Evolutionary conservation across 2,113 vertebrate species (phyloP).

Genomic region (Poeciliopsis prolifica): DNA sequence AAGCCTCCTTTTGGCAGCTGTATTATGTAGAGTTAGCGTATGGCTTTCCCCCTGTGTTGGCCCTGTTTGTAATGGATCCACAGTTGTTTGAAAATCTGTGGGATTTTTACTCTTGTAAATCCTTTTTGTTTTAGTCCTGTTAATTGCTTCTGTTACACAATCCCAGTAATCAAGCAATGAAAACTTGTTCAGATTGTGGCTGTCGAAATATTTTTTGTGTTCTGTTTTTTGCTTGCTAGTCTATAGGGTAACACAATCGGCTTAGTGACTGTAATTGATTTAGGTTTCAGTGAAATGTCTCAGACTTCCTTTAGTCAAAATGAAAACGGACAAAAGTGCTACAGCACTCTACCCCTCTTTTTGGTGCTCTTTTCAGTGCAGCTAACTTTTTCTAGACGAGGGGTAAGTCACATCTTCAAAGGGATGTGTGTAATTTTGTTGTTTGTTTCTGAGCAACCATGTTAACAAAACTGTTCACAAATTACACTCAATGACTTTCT

Average conservation of each 20-base stretch:
- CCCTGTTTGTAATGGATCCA: slow-evolving; percentile 41
- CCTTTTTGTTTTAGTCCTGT: slow-evolving; percentile 51
- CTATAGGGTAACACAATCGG: not conserved
- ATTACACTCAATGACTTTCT: too few species aligned
- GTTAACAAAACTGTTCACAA: too few species aligned
- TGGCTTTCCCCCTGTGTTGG: slow-evolving; percentile 45
- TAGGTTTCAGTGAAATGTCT: not conserved
- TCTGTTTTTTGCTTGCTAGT: not conserved
- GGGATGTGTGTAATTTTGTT: too few species aligned
- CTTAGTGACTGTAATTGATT: not conserved
- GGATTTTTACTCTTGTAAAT: slow-evolving; percentile 52
- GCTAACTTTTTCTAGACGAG: too few species aligned
- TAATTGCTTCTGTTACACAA: slow-evolving; percentile 39
- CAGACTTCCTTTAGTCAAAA: not conserved
- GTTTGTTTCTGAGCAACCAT: too few species aligned
- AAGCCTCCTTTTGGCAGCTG: slow-evolving; percentile 40
- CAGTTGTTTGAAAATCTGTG: slow-evolving; percentile 46
- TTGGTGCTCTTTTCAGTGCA: not conserved
- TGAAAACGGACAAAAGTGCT: not conserved
- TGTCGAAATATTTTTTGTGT: slow-evolving; percentile 38
- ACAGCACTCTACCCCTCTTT: not conserved
- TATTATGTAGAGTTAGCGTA: slow-evolving; percentile 29
- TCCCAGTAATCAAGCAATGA: slow-evolving; percentile 35
- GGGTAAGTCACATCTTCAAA: too few species aligned
- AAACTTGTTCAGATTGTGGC: slow-evolving; percentile 39